Percentiles rank a stretch among this genome's conserved stretches.
These are phyloP conservation scores for Dissostichus mawsoni DNA, from an alignment of 2,113 vertebrate species.

Conservation along the genomic window DNA sequence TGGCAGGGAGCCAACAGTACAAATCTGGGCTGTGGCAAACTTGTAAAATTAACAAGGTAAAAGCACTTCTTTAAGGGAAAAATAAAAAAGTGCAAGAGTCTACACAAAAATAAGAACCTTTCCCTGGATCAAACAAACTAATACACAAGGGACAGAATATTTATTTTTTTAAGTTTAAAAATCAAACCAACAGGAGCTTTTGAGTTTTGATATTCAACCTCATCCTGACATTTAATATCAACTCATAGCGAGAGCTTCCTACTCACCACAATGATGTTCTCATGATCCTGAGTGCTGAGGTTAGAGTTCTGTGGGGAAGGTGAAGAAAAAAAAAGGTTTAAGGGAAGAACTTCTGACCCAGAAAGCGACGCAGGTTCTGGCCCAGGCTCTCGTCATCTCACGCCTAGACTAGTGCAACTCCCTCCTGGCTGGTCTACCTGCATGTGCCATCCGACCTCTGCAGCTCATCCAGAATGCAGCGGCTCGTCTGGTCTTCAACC, in stretches of 20 bases:
- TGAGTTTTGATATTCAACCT: slow-evolving; percentile 14
- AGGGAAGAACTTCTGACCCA: neutral
- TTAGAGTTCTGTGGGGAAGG: slow-evolving; percentile 89
- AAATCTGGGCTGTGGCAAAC: slow-evolving; percentile 9
- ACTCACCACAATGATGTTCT: slow-evolving; percentile 99
- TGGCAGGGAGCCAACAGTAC: neutral
- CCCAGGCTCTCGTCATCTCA: too few relatives aligned
- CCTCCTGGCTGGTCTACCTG: too few relatives aligned
- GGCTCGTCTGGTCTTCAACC: too few relatives aligned
- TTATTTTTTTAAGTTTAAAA: neutral
- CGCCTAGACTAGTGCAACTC: too few relatives aligned
- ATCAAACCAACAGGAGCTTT: neutral
- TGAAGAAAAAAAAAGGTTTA: neutral
- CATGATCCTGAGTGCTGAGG: slow-evolving; percentile 96
- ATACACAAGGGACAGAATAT: neutral
- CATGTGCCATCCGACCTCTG: too few relatives aligned
- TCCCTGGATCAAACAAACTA: neutral
- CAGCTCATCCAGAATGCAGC: too few relatives aligned
- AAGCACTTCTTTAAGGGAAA: too few relatives aligned
- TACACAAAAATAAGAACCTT: slow-evolving; percentile 32
- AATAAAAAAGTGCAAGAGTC: slow-evolving; percentile 38
- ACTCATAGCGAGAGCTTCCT: slow-evolving; percentile 4
- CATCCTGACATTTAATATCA: neutral
- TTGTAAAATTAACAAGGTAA: neutral
- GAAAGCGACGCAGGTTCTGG: too few relatives aligned